phyloP scores from a whole-genome alignment of 1,140 invertebrate species.

The Drosophila malerkotliana region DNA sequence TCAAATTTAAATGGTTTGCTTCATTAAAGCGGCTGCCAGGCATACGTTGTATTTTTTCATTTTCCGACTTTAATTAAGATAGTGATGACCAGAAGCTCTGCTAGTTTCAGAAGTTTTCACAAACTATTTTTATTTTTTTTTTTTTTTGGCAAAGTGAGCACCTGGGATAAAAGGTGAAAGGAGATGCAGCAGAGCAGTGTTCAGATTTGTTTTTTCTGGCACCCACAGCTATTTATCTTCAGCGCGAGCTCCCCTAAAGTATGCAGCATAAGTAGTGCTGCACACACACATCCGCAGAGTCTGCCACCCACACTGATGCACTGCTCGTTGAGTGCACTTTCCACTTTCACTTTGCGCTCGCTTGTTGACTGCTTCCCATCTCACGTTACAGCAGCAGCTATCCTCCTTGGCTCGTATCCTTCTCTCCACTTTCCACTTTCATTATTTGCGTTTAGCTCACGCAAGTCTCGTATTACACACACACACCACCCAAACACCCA shows the following conservation, averaged over 20 bases:
- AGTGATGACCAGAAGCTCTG: constrained; percentile 49
- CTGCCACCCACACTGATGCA: constrained; percentile 24
- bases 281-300: constrained; percentile 16
- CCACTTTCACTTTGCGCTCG: constrained; percentile 76
- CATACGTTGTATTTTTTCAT: constrained; percentile 51
- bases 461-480: constrained; percentile 64
- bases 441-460: constrained; percentile 78
- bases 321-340: constrained; percentile 71
- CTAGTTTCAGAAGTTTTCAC: constrained; percentile 28
- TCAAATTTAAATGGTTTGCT: constrained; percentile 77
- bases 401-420: neutral
- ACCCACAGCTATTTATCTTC: constrained; percentile 76
- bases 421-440: constrained; percentile 52
- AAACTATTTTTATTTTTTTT: constrained; percentile 16
- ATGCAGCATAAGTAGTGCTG: constrained; percentile 68
- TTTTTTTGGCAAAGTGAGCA: constrained; percentile 39
- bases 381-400: constrained; percentile 11
- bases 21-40: constrained; percentile 52
- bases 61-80: constrained; percentile 65
- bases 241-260: constrained; percentile 56
- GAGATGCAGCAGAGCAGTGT: constrained; percentile 4
- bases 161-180: constrained; percentile 3
- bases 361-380: constrained; percentile 66
- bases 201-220: constrained; percentile 58
- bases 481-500: neutral